phyloP scores from a whole-genome alignment of 2,797 vertebrate species.

The Lacerta agilis region DNA sequence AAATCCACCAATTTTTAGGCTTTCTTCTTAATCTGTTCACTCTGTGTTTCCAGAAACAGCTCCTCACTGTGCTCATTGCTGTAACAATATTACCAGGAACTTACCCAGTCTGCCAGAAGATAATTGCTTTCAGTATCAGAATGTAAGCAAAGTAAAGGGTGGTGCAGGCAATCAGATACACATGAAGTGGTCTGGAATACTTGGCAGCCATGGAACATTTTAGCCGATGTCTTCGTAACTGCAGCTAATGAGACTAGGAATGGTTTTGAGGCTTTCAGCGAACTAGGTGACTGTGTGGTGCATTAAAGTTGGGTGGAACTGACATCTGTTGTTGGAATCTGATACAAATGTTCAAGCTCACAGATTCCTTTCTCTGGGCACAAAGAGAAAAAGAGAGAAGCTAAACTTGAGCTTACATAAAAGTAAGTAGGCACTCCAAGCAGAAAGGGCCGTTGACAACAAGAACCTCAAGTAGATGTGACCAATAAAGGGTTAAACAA shows the following conservation, averaged over 20 bases:
- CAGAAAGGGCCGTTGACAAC: background rate
- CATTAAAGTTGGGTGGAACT: slow-evolving; percentile 2
- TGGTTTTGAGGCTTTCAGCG: background rate
- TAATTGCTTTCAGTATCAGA: slow-evolving; percentile 31
- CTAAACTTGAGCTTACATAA: background rate
- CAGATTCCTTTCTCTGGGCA: slow-evolving; percentile 5
- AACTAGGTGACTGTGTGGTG: background rate
- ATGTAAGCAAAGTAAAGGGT: slow-evolving; percentile 38
- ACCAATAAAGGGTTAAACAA: background rate
- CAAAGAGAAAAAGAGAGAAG: background rate
- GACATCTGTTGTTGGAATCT: slow-evolving; percentile 4
- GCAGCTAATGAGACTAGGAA: slow-evolving; percentile 12
- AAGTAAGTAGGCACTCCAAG: background rate
- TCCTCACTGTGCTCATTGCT: background rate
- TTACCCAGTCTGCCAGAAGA: slow-evolving; percentile 8
- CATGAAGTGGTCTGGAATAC: slow-evolving; percentile 30
- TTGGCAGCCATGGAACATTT: slow-evolving; percentile 15
- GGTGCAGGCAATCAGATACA: slow-evolving; percentile 36
- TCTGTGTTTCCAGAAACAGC: slow-evolving; percentile 8
- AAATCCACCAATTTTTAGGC: background rate
- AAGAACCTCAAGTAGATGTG: background rate
- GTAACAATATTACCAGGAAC: background rate
- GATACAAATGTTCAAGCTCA: background rate
- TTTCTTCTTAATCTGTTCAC: slow-evolving; percentile 5
- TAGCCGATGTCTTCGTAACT: slow-evolving; percentile 6